Evolutionary conservation across 2,888 invertebrate genomes (phyloP), one percentile per base, ranked within the genome.

Genomic region (Brenthis hecate): DNA sequence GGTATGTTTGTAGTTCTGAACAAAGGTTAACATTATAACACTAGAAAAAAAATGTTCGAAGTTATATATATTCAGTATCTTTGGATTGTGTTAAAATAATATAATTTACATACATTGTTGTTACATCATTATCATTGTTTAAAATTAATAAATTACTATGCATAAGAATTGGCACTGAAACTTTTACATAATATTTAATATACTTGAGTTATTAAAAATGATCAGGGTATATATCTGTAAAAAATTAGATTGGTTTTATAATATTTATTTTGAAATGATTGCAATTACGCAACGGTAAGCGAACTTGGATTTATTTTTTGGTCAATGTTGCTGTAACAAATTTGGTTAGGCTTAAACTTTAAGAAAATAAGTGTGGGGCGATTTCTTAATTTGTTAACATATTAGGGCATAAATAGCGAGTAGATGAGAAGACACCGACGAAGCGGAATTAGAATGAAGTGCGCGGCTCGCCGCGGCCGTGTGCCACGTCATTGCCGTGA

Each of bases 401-500:
- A 78, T 81, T 79, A 78, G 78, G 78, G 78, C 78, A 78, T 77
- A 78, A 80, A 81, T 81, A 79, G 77, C 69, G 73, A 77, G 79
- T 77, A 68, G 77, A 78, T 75, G 74, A 79, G 85, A 86, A 86
- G 87, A 89, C 84, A 87, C 85, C 85, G 88, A 86, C 85, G 88
- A 90, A 89, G 93, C 90, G 92, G 92, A 92, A 92, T 93, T 91
- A 92, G 92, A 92, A 91, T 91, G 90, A 91, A 91, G 88, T 89
- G 87, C 85, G 88, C 86, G 85, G 80, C 81, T 85, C 86, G 86
- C 85, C 84, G 91, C 90, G 90, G 88, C 92, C 92, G 88, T 91
- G 91, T 89, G 92, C 93, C 91, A 92, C 93, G 93, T 93, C 94
- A 94, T 94, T 77, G 78, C 79, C 92, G 93, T 94, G 95, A 94